These are phyloP conservation scores for Candoia aspera DNA, from an alignment of 2,113 vertebrate genomes.

Conservation along the genomic window DNA sequence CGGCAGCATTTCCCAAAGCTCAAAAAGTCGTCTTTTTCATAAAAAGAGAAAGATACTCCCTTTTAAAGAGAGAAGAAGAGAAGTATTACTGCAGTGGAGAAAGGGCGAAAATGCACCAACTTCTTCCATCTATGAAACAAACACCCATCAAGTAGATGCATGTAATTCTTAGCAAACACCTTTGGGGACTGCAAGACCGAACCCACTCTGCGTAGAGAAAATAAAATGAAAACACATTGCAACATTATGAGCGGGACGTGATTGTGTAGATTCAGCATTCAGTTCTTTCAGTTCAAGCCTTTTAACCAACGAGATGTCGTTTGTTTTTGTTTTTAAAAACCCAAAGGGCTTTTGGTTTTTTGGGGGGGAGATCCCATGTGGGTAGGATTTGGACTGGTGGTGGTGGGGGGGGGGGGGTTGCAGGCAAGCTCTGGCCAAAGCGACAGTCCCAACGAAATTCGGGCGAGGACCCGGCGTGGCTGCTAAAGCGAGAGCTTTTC, in stretches of 20 bases:
- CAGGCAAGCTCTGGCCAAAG: neutral
- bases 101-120: neutral
- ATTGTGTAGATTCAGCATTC: neutral
- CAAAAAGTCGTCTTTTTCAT: neutral
- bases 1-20: neutral
- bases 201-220: no score
- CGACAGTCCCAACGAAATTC: neutral
- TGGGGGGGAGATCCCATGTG: neutral
- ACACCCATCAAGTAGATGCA: neutral
- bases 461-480: neutral
- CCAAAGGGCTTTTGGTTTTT: neutral
- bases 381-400: neutral
- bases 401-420: neutral
- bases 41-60: no score
- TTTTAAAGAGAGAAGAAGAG: neutral
- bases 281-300: neutral
- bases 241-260: neutral
- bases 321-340: neutral
- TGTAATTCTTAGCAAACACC: neutral
- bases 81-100: neutral
- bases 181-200: neutral
- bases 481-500: conserved; percentile 18
- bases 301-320: neutral
- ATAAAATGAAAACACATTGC: neutral
- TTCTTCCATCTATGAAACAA: neutral